Conservation (phyloP, 2,113 vertebrate species). For the Reinhardtius hippoglossoides region DNA sequence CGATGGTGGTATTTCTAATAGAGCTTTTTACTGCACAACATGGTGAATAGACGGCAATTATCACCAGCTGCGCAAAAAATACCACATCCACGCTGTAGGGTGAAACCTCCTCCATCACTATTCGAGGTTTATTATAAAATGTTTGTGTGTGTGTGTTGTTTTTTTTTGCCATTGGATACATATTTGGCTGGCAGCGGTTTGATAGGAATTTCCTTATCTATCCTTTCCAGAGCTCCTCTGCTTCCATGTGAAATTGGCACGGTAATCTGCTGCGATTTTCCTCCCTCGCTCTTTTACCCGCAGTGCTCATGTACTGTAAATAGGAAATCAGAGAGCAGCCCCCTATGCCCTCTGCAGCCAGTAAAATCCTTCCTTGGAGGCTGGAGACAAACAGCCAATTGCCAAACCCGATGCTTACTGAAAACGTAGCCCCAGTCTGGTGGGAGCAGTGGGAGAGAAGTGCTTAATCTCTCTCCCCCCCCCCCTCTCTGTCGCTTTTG, state of each 20-base stretch:
- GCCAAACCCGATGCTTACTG: slow-evolving; percentile 58
- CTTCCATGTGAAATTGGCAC: slow-evolving; percentile 83
- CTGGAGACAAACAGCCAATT: slow-evolving; percentile 67
- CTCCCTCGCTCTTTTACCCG: slow-evolving; percentile 76
- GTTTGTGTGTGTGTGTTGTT: slow-evolving; percentile 63
- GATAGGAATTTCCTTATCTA: slow-evolving; percentile 85
- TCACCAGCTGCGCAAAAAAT: slow-evolving; percentile 79
- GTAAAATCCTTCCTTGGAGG: slow-evolving; percentile 68
- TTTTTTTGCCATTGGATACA: slow-evolving; percentile 79
- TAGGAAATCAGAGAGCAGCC: slow-evolving; percentile 70
- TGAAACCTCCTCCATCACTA: slow-evolving; percentile 80
- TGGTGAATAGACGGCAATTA: slow-evolving; percentile 80
- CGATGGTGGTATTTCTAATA: slow-evolving; percentile 69
- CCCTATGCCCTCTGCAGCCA: slow-evolving; percentile 68
- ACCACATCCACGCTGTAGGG: slow-evolving; percentile 72
- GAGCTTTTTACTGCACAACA: slow-evolving; percentile 63
- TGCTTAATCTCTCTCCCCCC: slow-evolving; percentile 35
- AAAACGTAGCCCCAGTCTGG: slow-evolving; percentile 47
- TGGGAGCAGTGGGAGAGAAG: slow-evolving; percentile 35
- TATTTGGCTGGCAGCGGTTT: slow-evolving; percentile 83
- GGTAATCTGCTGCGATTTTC: slow-evolving; percentile 83
- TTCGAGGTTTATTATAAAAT: slow-evolving; percentile 79
- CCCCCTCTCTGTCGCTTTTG: slow-evolving; percentile 6
- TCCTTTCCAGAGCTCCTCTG: slow-evolving; percentile 83
- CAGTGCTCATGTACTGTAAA: slow-evolving; percentile 79